Conservation (phyloP, 2,113 vertebrate species). For the Marmota flaviventris region DNA sequence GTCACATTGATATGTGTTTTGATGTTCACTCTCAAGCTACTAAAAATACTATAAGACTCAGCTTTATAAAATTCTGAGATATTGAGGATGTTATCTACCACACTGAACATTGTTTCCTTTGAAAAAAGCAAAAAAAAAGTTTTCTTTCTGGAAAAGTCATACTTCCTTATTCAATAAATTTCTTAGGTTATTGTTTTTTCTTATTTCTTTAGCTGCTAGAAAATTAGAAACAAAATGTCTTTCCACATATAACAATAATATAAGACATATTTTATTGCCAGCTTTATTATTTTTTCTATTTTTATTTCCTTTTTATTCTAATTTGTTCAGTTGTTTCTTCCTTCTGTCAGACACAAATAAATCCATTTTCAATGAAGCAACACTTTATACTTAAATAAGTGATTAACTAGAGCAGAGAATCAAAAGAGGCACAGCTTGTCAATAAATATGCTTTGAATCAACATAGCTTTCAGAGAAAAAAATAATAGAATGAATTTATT, state of each 20-base stretch:
- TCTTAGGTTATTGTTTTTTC: not conserved
- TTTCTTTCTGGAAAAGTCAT: not conserved
- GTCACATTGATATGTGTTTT: not conserved
- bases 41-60: slow-evolving; percentile 45
- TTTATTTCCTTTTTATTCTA: slow-evolving; percentile 11
- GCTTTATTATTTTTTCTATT: slow-evolving; percentile 35
- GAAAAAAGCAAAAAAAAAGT: not conserved
- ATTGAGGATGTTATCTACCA: slow-evolving; percentile 15
- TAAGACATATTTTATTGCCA: slow-evolving; percentile 23
- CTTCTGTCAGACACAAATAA: not conserved
- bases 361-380: not conserved
- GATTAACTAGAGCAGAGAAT: not conserved
- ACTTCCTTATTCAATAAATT: slow-evolving; percentile 23
- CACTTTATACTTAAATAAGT: slow-evolving; percentile 15
- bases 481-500: slow-evolving; percentile 29
- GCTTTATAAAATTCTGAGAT: slow-evolving; percentile 32
- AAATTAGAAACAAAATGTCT: slow-evolving; percentile 25
- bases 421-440: not conserved
- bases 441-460: slow-evolving; percentile 9
- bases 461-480: slow-evolving; percentile 3
- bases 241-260: not conserved
- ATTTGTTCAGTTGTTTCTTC: not conserved
- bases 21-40: not conserved
- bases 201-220: not conserved
- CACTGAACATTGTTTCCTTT: not conserved